Percentiles rank a stretch among this genome's conserved stretches.
These are phyloP conservation scores for Axis porcinus DNA, from an alignment of 2,113 vertebrate species.

Conservation along the genomic window DNA sequence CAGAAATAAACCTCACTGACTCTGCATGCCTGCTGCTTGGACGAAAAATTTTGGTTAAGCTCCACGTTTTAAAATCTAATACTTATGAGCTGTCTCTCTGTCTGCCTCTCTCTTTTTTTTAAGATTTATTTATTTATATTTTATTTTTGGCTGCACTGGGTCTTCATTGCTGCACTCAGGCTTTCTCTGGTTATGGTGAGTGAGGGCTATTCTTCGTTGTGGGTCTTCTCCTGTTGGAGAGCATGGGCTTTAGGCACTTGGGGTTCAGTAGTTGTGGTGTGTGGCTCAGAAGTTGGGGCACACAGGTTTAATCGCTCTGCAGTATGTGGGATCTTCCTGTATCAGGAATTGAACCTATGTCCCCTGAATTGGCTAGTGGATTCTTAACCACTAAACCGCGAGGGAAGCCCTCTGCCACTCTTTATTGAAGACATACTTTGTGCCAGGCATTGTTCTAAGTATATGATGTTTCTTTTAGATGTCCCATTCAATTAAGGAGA, in stretches of 20 bases:
- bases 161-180: neutral
- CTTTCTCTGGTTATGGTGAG: neutral
- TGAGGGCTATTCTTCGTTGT: neutral
- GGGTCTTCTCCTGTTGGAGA: neutral
- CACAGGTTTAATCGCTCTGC: neutral
- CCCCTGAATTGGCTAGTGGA: neutral
- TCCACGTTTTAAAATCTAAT: neutral
- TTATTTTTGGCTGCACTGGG: neutral
- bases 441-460: neutral
- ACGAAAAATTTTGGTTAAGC: neutral
- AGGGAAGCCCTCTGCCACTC: neutral
- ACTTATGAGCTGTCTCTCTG: neutral
- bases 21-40: neutral
- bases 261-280: neutral
- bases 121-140: neutral
- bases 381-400: neutral
- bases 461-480: neutral
- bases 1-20: constrained; percentile 23
- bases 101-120: neutral
- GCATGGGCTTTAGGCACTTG: neutral
- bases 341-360: neutral
- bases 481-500: neutral
- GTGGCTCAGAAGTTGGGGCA: neutral
- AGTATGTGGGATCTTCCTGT: neutral
- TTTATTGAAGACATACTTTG: neutral